Base-by-base conservation (phyloP, 1,140 invertebrate genomes). In the Scaptomyza graminum region DNA sequence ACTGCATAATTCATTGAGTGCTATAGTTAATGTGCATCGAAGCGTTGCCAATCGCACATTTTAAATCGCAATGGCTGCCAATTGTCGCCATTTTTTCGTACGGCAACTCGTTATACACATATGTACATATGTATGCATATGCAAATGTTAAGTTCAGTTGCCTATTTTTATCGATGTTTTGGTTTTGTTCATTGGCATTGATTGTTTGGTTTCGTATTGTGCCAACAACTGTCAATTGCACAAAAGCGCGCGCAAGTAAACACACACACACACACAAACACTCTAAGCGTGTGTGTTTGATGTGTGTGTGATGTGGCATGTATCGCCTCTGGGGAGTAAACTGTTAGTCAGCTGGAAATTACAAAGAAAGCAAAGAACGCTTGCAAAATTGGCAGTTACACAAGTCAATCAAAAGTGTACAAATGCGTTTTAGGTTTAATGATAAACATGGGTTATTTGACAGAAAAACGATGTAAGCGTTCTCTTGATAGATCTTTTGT, bases 181-280 rank as follows among this genome's bases (percentile, higher is more conserved):
- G 43, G 47, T 34, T 44, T 8, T 68, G n/a, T 56, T 44, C 18
- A 18, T 18, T 22, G 18, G 18, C 1, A 22, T 22, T 22, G 18
- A 22, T 22, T 22, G 18, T 22, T 22, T 46, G 18, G 18, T 62
- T 50, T 54, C 67, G 41, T 59, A 37, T 57, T 50, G 55, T 46
- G 44, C n/a, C 22, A 70, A 79, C 77, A 71, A 75, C 77, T 71
- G 77, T 79, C 71, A 79, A 72, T 64, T 63, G 62, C 77, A 79
- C 65, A 71, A 74, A 52, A 39, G 66, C 66, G 51, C 18, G 43
- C 22, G n/a, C n/a, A 55, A 28, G 41, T 55, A 62, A 49, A 69
- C 50, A 69, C 55, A 61, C 46, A 56, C 25, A 25, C 25, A 25
- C 5, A 25, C 25, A 25, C 25, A 57, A 25, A 31, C 47, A 52